phyloP scores from a whole-genome alignment of 2,797 vertebrate species.

The Hippopotamyrus pictus region DNA sequence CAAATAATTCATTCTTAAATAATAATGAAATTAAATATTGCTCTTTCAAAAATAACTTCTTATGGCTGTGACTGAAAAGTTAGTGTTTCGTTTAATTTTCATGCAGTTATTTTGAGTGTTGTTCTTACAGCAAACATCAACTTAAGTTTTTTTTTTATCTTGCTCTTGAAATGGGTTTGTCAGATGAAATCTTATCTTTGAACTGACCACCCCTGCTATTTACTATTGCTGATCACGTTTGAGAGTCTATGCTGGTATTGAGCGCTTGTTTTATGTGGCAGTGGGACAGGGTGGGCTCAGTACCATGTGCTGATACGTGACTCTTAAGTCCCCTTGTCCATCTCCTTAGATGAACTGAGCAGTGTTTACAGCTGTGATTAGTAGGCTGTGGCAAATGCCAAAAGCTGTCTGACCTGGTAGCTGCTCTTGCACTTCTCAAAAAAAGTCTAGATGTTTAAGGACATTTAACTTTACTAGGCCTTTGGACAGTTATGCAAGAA shows the following conservation, averaged over 20 bases:
- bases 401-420: neutral
- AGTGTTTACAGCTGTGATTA: neutral
- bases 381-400: neutral
- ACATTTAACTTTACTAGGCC: neutral
- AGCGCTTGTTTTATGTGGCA: neutral
- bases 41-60: neutral
- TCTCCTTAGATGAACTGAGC: neutral
- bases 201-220: neutral
- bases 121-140: neutral
- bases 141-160: neutral
- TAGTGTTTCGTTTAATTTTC: neutral
- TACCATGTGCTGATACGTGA: neutral
- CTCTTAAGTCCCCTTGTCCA: neutral
- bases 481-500: neutral
- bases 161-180: neutral
- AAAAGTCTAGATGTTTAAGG: neutral
- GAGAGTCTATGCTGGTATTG: neutral
- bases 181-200: neutral
- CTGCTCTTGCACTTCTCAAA: neutral
- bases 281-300: neutral
- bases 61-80: neutral
- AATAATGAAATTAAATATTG: neutral
- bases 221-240: neutral
- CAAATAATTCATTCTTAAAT: neutral
- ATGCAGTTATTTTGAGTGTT: neutral